Conservation (phyloP, 1,140 invertebrate genomes). For the Drosophila repletoides region DNA sequence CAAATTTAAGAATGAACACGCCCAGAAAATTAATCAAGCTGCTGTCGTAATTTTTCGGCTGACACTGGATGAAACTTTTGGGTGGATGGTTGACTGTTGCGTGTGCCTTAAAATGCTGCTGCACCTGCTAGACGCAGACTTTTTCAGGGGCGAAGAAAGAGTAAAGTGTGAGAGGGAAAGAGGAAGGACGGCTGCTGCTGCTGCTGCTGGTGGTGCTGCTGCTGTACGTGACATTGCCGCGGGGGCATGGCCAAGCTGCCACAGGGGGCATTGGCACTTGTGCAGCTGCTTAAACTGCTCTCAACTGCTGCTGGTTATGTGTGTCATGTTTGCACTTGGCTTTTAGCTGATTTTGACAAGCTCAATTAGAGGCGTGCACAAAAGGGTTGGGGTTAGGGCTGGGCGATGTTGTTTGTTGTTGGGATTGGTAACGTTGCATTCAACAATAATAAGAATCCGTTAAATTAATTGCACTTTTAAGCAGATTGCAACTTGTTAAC, state of each 20-base stretch:
- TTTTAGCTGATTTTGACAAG: conserved; percentile 58
- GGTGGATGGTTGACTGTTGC: conserved; percentile 7
- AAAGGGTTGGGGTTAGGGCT: not conserved
- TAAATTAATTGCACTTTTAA: conserved; percentile 78
- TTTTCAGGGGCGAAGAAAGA: too few species aligned
- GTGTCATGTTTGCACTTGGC: conserved; percentile 17
- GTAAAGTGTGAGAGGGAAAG: too few species aligned
- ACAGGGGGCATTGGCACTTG: not conserved
- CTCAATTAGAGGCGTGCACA: conserved; percentile 60
- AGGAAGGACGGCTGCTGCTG: not conserved
- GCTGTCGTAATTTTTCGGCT: conserved; percentile 64
- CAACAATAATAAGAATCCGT: conserved; percentile 51
- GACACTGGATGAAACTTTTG: not conserved
- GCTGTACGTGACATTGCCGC: conserved; percentile 48
- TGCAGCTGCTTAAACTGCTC: conserved; percentile 12
- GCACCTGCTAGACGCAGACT: conserved; percentile 27
- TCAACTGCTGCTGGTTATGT: conserved; percentile 1
- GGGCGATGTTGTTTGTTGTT: not conserved
- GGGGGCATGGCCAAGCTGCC: not conserved
- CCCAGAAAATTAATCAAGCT: conserved; percentile 77
- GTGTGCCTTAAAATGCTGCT: conserved; percentile 45
- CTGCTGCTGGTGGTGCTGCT: conserved; percentile 11
- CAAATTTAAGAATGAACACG: conserved; percentile 61
- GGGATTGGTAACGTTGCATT: conserved; percentile 29
- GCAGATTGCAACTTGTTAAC: conserved; percentile 73